phyloP scores from a whole-genome alignment of 2,888 invertebrate species.

The Calliopum simillimum region DNA sequence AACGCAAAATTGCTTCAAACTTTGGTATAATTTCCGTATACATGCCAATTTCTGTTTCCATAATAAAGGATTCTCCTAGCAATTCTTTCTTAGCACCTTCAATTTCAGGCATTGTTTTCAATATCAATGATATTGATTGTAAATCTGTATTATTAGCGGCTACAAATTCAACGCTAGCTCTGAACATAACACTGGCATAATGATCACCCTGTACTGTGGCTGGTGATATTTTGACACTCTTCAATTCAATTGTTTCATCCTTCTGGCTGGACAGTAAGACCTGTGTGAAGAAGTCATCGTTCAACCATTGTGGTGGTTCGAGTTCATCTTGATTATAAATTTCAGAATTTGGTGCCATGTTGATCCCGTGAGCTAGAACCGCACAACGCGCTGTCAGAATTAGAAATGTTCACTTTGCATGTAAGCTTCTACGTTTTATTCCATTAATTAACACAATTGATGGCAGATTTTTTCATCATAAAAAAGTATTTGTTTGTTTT shows the following conservation, averaged over 20 bases:
- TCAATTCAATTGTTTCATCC: conserved; percentile 34
- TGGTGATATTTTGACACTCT: conserved; percentile 34
- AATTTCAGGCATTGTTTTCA: conserved; percentile 56
- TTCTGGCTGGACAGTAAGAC: conserved; percentile 39
- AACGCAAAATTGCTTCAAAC: conserved; percentile 47
- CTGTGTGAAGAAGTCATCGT: conserved; percentile 38
- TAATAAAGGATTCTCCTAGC: conserved; percentile 47
- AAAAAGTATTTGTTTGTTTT: no score
- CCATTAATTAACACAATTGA: no score
- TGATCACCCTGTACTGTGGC: conserved; percentile 48
- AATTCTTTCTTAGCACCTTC: conserved; percentile 54
- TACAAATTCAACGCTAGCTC: conserved; percentile 42
- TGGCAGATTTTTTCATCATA: no score
- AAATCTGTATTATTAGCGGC: background rate
- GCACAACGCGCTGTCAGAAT: no score
- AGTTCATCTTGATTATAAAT: conserved; percentile 44
- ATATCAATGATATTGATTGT: conserved; percentile 40
- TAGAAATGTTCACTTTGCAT: no score
- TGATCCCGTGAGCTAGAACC: no score
- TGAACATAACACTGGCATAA: conserved; percentile 51
- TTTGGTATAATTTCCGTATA: conserved; percentile 55
- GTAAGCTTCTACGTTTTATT: no score
- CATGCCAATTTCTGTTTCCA: conserved; percentile 56
- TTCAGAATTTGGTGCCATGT: conserved; percentile 23
- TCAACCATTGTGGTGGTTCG: conserved; percentile 44